Evolutionary conservation across 1,140 invertebrate species (phyloP), one percentile per base, ranked within the genome.

Genomic region (Trachymyrmex cornetzi): DNA sequence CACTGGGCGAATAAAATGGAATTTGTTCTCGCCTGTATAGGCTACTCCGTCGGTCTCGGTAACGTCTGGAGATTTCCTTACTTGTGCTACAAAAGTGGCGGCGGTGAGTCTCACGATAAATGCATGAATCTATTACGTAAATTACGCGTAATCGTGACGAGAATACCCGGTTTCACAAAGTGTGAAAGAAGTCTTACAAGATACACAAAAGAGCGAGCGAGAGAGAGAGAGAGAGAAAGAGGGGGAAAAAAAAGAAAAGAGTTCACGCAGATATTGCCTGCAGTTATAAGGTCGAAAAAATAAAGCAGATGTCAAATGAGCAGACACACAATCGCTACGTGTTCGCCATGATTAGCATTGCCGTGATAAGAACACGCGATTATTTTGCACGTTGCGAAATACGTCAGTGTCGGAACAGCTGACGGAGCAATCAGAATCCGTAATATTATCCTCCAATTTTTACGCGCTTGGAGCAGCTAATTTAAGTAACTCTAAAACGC

Each of bases 21-120:
- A 95, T 99, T 99, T 93, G 97, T 99, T 22, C 95, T 99, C 84
- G 98, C 98, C 24, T 98, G 98, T 93, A 97, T 99, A 57, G 98
- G 98, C 14, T 99, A 98, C 94, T 98, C 98, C 22, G 98, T 99
- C 53, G 98, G 98, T 7, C 96, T 99, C 30, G 98, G 98, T 63
- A 99, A 99, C 93, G 97, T 99, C 77, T 99, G 98, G 98, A 96
- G 97, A 86, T 98, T 98, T 95, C 98, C 97, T 27, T 98, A 98
- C 93, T 95, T 98, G 74, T 98, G 97, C 93, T 98, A 98, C 93
- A 97, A 98, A 95, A 98, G 97, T 92, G 98, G 98, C 75, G 98
- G 97, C 95, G 97, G 97, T 98, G 94, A 96, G 95, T 91, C 27
- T 81, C 48, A 14, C 53, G 50, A 71, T 74, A 74, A 55, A 22